Conservation (phyloP, 2,113 vertebrate species). For the Nematolebias whitei region DNA sequence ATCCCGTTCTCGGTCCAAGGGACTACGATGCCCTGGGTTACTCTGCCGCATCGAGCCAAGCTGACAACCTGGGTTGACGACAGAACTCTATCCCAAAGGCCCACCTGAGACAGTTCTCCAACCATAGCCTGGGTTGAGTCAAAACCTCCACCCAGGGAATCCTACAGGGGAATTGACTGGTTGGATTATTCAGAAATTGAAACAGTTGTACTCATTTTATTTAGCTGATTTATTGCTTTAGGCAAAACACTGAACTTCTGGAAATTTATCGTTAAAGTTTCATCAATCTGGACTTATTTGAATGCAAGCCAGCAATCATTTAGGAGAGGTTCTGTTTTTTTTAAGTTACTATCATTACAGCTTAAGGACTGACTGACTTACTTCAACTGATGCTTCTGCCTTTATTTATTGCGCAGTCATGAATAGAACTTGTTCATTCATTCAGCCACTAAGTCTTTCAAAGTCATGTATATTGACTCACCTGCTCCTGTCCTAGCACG, state of each 20-base stretch:
- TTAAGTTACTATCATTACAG: too few relatives aligned
- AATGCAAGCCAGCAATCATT: too few relatives aligned
- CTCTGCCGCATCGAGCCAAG: constrained; percentile 87
- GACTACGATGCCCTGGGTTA: constrained; percentile 84
- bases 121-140: constrained; percentile 93
- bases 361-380: too few relatives aligned
- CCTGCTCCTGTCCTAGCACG: constrained; percentile 96
- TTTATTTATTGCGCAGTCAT: too few relatives aligned
- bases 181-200: constrained; percentile 3
- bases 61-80: constrained; percentile 84
- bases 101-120: constrained; percentile 92
- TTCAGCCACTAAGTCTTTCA: not conserved
- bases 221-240: not conserved
- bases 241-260: not conserved
- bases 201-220: not conserved
- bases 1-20: constrained; percentile 89
- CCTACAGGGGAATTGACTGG: constrained; percentile 64
- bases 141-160: constrained; percentile 88
- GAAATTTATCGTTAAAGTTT: not conserved
- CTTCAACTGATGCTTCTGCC: too few relatives aligned
- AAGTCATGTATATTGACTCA: constrained; percentile 43
- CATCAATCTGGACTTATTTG: too few relatives aligned
- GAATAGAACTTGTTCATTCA: not conserved
- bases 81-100: constrained; percentile 91
- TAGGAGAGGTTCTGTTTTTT: too few relatives aligned